Conservation (phyloP, 2,888 invertebrate species). For the Yponomeuta plumbellus region DNA sequence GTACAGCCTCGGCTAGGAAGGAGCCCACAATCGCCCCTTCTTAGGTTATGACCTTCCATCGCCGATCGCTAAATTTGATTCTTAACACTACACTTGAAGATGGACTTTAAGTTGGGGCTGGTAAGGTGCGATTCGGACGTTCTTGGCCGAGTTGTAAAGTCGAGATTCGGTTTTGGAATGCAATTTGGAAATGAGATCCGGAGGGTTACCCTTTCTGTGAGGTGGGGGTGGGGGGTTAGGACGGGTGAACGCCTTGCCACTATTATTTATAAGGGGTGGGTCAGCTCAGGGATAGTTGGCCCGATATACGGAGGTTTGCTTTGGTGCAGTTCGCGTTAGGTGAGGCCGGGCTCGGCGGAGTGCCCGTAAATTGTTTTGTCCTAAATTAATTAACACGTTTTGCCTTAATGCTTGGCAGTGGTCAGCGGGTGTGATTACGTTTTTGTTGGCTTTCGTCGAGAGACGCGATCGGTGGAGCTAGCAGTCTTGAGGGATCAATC, state of each 20-base stretch:
- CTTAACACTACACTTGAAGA: constrained; percentile 31
- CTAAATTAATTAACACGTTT: constrained; percentile 41
- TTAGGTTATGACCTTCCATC: constrained; percentile 63
- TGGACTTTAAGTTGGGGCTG: constrained; percentile 33
- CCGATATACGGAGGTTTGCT: constrained; percentile 33
- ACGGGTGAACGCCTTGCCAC: constrained; percentile 52
- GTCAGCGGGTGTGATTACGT: constrained; percentile 5
- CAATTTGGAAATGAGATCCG: constrained; percentile 76
- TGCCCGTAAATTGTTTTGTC: constrained; percentile 59
- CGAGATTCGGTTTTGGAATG: constrained; percentile 70
- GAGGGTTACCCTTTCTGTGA: constrained; percentile 64
- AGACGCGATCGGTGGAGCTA: no score
- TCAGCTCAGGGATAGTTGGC: constrained; percentile 63
- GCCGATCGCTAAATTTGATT: constrained; percentile 48
- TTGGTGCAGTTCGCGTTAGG: constrained; percentile 13
- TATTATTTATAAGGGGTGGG: constrained; percentile 76
- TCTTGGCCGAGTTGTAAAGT: constrained; percentile 49
- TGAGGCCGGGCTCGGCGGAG: constrained; percentile 22
- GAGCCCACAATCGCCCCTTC: constrained; percentile 40
- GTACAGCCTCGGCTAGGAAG: constrained; percentile 46
- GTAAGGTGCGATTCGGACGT: constrained; percentile 34
- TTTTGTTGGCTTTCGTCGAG: background rate
- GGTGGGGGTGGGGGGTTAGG: constrained; percentile 43
- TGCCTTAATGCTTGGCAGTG: constrained; percentile 2
- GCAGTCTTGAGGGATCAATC: no score